Evolutionary conservation across 2,888 invertebrate genomes (phyloP).

Genomic region (Caenorhabditis auriculariae): DNA sequence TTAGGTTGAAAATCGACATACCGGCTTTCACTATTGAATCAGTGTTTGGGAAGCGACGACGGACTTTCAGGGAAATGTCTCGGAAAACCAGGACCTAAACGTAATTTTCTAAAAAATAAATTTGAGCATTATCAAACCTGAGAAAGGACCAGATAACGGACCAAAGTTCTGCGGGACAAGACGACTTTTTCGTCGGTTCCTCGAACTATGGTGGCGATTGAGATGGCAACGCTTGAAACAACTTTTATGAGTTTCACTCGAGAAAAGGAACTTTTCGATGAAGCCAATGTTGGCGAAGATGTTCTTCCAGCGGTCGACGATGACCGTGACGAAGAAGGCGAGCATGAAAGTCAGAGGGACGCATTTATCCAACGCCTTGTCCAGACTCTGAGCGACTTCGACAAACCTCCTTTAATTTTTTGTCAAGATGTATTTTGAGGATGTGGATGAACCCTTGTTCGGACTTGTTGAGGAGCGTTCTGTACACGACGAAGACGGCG

Average conservation of each 20-base stretch:
- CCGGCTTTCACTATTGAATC: constrained; percentile 43
- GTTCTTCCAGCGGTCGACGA: constrained; percentile 46
- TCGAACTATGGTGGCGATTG: constrained; percentile 34
- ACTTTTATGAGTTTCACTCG: neutral
- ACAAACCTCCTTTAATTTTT: constrained; percentile 6
- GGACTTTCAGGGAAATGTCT: constrained; percentile 49
- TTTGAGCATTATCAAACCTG: constrained; percentile 14
- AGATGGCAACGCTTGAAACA: constrained; percentile 36
- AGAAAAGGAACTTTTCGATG: constrained; percentile 33
- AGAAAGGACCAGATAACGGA: constrained; percentile 35
- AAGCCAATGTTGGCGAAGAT: constrained; percentile 43
- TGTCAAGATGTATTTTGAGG: neutral
- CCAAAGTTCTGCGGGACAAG: constrained; percentile 33
- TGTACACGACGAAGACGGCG: constrained; percentile 37
- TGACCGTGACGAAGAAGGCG: constrained; percentile 48
- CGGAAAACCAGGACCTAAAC: constrained; percentile 50
- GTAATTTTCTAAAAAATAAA: neutral
- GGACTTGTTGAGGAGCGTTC: neutral
- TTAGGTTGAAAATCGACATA: too few relatives aligned
- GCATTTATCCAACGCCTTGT: constrained; percentile 17
- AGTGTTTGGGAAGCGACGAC: constrained; percentile 47
- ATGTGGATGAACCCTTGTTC: neutral
- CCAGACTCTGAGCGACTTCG: constrained; percentile 8
- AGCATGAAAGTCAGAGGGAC: constrained; percentile 49
- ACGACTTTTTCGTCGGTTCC: constrained; percentile 27